Base-by-base conservation (phyloP, 2,888 invertebrate species). In the Alcis repandata region DNA sequence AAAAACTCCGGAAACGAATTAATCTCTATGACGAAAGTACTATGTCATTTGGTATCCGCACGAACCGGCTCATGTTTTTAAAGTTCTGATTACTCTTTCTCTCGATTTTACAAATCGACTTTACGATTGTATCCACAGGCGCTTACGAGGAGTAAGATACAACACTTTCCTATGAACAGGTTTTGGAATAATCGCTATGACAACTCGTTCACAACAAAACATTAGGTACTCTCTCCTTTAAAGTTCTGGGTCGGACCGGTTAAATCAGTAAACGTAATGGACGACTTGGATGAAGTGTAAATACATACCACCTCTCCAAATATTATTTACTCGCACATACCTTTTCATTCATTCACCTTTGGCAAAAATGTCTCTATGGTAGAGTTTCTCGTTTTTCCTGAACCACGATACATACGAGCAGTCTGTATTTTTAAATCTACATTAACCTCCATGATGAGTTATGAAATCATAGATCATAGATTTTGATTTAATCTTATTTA, bases 1-100 rank as follows among this genome's bases (percentile, higher is more conserved):
- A 22, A 69, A 68, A 59, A 63, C 69, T 63, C 74, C 75, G 74
- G 77, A 80, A 72, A 68, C 70, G 61, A 64, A 65, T 72, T 69
- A 68, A 53, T 45, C 33, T 63, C 62, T 66, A 40, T 67, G 49
- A 20, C 53, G 63, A 67, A 67, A 63, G 43, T 60, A 63, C 49
- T 59, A 27, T 63, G 62, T 68, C 66, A 71, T 60, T 63, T 36
- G 48, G 41, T 67, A 15, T 45, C 13, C 15, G 41, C 45, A 53
- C 48, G 46, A 54, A 53, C 46, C 33, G 45, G 57, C 20, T 46
- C 36, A 19, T 19, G 20, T 58, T 49, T 49, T 49, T n/a, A 22
- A 32, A 41, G 17, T 63, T 60, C 51, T 48, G 63, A 48, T 65
- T 63, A 61, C 62, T 71, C 65, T 59, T 59, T 68, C 58, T 54